These are phyloP conservation scores for Ochotona curzoniae DNA, from an alignment of 2,113 vertebrate species.

Conservation along the genomic window DNA sequence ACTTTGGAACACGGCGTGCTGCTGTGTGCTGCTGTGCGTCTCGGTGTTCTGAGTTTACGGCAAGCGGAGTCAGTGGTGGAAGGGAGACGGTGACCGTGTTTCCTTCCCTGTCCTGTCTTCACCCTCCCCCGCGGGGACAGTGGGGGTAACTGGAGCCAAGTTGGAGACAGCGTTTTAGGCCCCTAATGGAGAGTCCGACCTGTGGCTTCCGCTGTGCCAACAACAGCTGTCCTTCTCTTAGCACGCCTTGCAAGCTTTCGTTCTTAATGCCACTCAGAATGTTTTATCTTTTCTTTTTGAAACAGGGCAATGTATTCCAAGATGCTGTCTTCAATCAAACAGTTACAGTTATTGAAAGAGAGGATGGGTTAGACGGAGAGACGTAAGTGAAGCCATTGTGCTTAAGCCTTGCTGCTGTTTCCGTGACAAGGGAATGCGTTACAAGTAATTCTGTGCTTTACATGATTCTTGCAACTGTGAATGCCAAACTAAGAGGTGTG, in stretches of 20 bases:
- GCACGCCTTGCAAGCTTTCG: not conserved
- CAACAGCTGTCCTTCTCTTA: not conserved
- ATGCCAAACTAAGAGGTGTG: not conserved
- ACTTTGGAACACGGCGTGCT: not conserved
- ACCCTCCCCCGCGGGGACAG: not conserved
- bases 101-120: not conserved
- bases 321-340: constrained; percentile 99
- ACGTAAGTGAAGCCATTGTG: constrained; percentile 88
- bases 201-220: not conserved
- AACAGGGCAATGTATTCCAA: constrained; percentile 96
- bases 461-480: not conserved
- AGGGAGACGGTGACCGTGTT: not conserved
- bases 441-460: not conserved
- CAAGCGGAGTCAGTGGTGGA: not conserved
- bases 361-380: constrained; percentile 98
- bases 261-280: constrained; percentile 53
- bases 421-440: too few species aligned
- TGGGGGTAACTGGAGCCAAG: not conserved
- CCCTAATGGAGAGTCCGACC: not conserved
- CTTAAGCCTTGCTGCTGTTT: not conserved
- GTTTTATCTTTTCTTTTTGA: constrained; percentile 8
- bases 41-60: not conserved
- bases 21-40: not conserved
- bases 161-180: not conserved
- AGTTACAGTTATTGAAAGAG: constrained; percentile 95